Conservation (phyloP, 2,888 invertebrate genomes). For the Apomyelois bistriatella region DNA sequence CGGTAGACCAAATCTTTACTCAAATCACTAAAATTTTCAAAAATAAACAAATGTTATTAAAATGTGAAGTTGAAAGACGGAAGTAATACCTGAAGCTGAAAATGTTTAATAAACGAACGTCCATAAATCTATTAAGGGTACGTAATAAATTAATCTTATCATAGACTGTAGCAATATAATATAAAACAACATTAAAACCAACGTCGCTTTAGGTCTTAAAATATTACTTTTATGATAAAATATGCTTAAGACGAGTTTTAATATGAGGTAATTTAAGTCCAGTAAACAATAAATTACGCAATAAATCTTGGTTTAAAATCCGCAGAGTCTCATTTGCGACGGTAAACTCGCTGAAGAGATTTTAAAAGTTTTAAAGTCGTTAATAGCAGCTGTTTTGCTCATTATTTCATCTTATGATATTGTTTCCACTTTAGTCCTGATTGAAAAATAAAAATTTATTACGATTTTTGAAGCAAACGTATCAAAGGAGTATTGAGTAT, state of each 20-base stretch:
- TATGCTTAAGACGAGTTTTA: conserved; percentile 30
- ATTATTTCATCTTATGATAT: conserved; percentile 32
- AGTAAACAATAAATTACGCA: conserved; percentile 47
- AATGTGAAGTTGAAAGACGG: too few species aligned
- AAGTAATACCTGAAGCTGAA: not conserved
- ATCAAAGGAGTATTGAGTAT: not conserved
- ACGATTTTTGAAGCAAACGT: not conserved
- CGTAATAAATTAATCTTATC: not conserved
- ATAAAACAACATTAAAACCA: not conserved
- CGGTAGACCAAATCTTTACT: too few species aligned
- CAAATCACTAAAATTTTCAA: too few species aligned
- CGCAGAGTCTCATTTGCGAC: conserved; percentile 45
- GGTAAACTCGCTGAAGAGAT: conserved; percentile 40
- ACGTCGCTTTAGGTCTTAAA: not conserved
- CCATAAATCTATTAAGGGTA: not conserved
- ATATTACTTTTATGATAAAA: not conserved
- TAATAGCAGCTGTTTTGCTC: conserved; percentile 44
- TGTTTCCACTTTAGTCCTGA: not conserved
- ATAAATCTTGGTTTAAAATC: conserved; percentile 39
- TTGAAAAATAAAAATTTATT: not conserved
- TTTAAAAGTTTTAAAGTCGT: conserved; percentile 39
- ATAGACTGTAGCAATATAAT: not conserved
- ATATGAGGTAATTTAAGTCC: conserved; percentile 43
- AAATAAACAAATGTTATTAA: too few species aligned
- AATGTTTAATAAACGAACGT: not conserved